These are phyloP conservation scores for Galaxea fascicularis DNA, from an alignment of 92 coral and sea anemone species.

Conservation along the genomic window DNA sequence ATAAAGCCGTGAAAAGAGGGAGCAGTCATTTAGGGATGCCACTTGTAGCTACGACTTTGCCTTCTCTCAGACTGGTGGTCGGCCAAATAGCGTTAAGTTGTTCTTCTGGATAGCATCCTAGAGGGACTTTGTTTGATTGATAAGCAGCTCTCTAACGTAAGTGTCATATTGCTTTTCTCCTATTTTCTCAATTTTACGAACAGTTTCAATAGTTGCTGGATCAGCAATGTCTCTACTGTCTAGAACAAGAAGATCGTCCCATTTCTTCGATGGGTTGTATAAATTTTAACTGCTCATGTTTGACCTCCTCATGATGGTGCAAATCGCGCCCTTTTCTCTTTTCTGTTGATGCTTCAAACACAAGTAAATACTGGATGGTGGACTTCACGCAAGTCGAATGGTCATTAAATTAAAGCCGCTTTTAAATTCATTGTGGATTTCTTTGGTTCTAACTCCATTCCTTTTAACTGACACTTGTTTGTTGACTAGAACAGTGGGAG, in stretches of 20 bases:
- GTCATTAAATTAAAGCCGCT: too few relatives aligned
- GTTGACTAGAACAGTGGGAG: too few relatives aligned
- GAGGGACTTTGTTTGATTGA: constrained; percentile 41
- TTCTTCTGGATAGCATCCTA: constrained; percentile 57
- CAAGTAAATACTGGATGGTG: too few relatives aligned
- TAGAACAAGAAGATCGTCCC: too few relatives aligned
- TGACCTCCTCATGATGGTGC: constrained; percentile 2
- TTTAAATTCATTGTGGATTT: too few relatives aligned
- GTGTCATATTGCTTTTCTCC: constrained; percentile 35
- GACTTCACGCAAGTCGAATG: too few relatives aligned
- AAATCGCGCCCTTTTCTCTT: neutral
- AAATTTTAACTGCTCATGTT: constrained; percentile 21
- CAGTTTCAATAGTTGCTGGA: too few relatives aligned
- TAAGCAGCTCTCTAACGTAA: constrained; percentile 47
- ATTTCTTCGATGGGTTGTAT: too few relatives aligned
- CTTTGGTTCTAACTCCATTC: too few relatives aligned
- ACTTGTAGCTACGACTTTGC: constrained; percentile 40
- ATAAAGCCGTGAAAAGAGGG: constrained; percentile 16
- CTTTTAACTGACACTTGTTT: too few relatives aligned
- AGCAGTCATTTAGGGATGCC: constrained; percentile 45
- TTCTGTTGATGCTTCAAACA: constrained; percentile 11
- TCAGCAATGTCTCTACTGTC: too few relatives aligned
- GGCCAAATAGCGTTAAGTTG: constrained; percentile 30
- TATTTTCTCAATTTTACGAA: constrained; percentile 40
- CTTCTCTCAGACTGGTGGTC: constrained; percentile 48